Evolutionary conservation across 2,797 vertebrate genomes (phyloP).

Genomic region (Spea hammondii): DNA sequence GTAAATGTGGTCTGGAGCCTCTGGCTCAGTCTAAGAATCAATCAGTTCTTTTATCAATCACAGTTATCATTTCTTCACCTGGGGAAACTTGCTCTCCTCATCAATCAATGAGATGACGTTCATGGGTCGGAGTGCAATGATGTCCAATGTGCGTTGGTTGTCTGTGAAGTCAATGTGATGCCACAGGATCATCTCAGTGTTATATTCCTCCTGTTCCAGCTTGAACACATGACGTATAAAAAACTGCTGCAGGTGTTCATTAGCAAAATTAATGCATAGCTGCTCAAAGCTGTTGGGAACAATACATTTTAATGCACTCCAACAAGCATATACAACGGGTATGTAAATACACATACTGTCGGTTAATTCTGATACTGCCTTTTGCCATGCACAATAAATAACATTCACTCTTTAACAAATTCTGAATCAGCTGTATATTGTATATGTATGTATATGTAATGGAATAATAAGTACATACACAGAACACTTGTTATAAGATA

Average conservation of each 20-base stretch:
- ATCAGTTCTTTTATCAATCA: too few species aligned
- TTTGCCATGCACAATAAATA: too few species aligned
- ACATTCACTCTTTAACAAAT: too few species aligned
- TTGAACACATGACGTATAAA: slow-evolving; percentile 90
- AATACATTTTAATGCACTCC: not conserved
- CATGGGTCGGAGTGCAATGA: slow-evolving; percentile 82
- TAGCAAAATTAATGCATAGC: slow-evolving; percentile 96
- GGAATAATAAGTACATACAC: too few species aligned
- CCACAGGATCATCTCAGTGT: slow-evolving; percentile 82
- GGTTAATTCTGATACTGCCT: too few species aligned
- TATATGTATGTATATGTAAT: too few species aligned
- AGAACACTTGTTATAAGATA: too few species aligned
- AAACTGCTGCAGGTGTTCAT: slow-evolving; percentile 97
- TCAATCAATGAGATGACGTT: slow-evolving; percentile 93
- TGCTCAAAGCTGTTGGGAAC: slow-evolving; percentile 85
- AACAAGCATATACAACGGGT: not conserved
- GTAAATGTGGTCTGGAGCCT: too few species aligned
- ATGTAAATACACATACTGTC: too few species aligned
- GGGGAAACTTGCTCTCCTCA: slow-evolving; percentile 93
- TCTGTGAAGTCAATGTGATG: slow-evolving; percentile 82
- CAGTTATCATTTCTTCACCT: slow-evolving; percentile 67
- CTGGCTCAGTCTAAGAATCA: too few species aligned
- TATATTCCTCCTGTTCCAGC: slow-evolving; percentile 91
- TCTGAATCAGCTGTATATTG: too few species aligned
- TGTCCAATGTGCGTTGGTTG: slow-evolving; percentile 80